These are phyloP conservation scores for Anhinga anhinga DNA, from an alignment of 2,113 vertebrate species.

Conservation along the genomic window DNA sequence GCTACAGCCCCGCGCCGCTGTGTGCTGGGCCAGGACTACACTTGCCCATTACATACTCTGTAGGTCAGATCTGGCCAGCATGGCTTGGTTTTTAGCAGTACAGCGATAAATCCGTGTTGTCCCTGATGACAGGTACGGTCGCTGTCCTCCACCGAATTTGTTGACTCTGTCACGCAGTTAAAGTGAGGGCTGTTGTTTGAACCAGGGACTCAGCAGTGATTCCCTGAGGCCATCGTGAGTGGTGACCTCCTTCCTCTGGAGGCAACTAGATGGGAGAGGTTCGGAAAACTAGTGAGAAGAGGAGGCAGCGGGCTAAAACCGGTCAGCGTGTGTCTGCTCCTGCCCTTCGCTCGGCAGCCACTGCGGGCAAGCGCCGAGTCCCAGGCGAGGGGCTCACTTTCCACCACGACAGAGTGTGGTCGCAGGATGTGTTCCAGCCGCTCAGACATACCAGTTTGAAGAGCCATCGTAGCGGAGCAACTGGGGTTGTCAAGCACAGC, in stretches of 20 bases:
- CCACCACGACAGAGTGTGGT: accelerated
- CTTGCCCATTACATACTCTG: not conserved
- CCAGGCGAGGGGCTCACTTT: not conserved
- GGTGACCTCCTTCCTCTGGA: not conserved
- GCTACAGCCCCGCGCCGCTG: not conserved
- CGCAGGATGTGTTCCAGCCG: not conserved
- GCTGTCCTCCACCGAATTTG: accelerated
- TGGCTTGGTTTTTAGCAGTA: not conserved
- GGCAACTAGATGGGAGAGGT: not conserved
- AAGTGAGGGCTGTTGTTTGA: not conserved
- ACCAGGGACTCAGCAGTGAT: not conserved
- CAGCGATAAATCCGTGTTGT: not conserved
- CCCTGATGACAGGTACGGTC: accelerated
- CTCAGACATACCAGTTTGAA: not conserved
- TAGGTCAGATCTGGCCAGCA: not conserved
- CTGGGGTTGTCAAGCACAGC: not conserved
- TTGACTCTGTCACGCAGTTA: not conserved
- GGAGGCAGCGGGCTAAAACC: not conserved
- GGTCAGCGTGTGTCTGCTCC: accelerated
- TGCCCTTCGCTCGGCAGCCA: not conserved
- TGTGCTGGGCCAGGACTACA: not conserved
- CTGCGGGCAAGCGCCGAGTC: not conserved
- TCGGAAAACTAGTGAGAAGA: not conserved
- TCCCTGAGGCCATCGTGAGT: not conserved
- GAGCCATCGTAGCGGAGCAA: not conserved